Evolutionary conservation across 2,797 vertebrate genomes (phyloP).

Genomic region (Sebastes matsubarae): DNA sequence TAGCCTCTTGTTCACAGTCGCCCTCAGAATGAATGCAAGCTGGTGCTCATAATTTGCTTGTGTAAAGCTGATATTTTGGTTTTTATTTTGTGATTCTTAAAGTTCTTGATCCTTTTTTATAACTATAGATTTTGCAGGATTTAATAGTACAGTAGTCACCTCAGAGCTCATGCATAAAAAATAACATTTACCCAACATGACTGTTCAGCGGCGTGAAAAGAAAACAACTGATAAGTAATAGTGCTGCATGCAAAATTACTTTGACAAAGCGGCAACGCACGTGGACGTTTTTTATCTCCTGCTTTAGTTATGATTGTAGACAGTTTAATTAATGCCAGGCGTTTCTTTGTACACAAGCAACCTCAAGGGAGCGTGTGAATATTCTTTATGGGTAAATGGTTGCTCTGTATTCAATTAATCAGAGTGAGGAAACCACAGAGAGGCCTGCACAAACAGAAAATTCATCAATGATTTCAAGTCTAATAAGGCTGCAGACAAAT

Average conservation of each 20-base stretch:
- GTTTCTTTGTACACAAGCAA: constrained; percentile 37
- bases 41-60: constrained; percentile 5
- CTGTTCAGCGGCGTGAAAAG: neutral
- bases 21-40: constrained; percentile 13
- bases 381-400: constrained; percentile 52
- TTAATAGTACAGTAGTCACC: neutral
- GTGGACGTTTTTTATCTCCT: constrained; percentile 1
- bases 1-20: constrained; percentile 2
- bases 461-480: constrained; percentile 56
- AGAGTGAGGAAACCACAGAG: constrained; percentile 28
- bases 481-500: constrained; percentile 53
- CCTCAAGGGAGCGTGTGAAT: constrained; percentile 46
- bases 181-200: constrained; percentile 6
- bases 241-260: neutral
- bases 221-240: constrained; percentile 9
- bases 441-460: constrained; percentile 44
- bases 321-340: constrained; percentile 56
- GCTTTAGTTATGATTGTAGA: constrained; percentile 23
- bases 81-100: neutral
- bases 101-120: neutral
- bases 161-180: constrained; percentile 20
- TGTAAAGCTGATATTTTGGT: constrained; percentile 1
- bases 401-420: constrained; percentile 61
- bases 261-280: constrained; percentile 3
- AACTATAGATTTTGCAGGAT: neutral